Base-by-base conservation (phyloP, 2,797 vertebrate genomes). In the Phalanger gymnotis region DNA sequence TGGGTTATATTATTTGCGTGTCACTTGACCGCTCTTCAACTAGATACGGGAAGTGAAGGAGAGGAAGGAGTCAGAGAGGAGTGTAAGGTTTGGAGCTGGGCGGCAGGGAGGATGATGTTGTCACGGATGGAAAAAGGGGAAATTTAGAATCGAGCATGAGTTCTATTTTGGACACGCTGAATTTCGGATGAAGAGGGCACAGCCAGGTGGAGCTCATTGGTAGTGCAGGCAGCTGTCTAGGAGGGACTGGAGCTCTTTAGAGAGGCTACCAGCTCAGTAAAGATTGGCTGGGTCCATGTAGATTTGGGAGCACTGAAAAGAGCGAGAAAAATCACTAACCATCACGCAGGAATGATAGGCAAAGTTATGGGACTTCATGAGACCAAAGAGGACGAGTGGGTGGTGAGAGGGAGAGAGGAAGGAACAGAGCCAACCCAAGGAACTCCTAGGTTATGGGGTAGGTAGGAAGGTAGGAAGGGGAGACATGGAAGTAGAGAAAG, bases 341-440 rank as follows among this genome's bases (percentile, higher is more conserved):
- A 5, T n/a, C 61, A 66, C 19, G 5, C 28, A 73, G 61, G 14
- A 5, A 40, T 73, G 3, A 73, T 73, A 2, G 22, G n/a, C 34
- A 61, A 14, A 73, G 34, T n/a, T 73, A 40, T 81, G 0, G 0
- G 92, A 54, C 53, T 90, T 52, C 94, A 66, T 57, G 0, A 0
- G 0, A 30, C 94, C 40, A 51, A 90, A 52, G 47, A 40, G 40
- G 81, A 47, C 30, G 40, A 51, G 87, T 13, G 28, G 89, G 25
- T 90, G 89, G 89, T 53, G 25, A 31, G 27, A 47, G 66, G 31
- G 11, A 22, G 53, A n/a, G 19, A 19, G 51, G 13, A 30, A 25
- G 47, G 90, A 51, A 91, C 52, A 34, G 53, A 58, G 11, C 10
- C 30, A 58, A 58, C 30, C 57, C 30, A 58, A 7, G 34, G 34